Percentiles rank a stretch among this genome's conserved stretches.
These are phyloP conservation scores for Clytia hemisphaerica DNA, from an alignment of 30 jellyfish, hydroid and myxozoan species.

Conservation along the genomic window DNA sequence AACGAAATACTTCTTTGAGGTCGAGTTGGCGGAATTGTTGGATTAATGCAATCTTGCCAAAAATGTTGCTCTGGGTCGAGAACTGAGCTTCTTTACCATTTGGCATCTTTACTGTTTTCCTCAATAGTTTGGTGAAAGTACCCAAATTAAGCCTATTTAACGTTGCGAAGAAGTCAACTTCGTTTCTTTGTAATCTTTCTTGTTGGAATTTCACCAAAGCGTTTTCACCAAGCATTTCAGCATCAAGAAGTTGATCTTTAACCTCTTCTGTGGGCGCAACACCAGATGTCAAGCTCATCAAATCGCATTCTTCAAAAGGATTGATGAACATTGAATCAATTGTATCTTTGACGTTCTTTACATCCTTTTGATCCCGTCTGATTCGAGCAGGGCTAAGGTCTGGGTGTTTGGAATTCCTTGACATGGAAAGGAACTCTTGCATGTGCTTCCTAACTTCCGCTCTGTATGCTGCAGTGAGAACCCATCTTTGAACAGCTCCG, in stretches of 20 bases:
- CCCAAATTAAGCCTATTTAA: slow-evolving; percentile 18
- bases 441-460: slow-evolving; percentile 5
- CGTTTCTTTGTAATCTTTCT: neutral
- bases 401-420: slow-evolving; percentile 2
- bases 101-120: neutral
- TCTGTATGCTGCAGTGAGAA: slow-evolving; percentile 6
- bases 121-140: slow-evolving; percentile 16
- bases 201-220: slow-evolving; percentile 15
- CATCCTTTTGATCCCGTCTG: slow-evolving; percentile 10
- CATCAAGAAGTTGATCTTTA: slow-evolving; percentile 25
- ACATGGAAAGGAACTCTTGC: slow-evolving; percentile 4
- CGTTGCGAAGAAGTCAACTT: slow-evolving; percentile 19
- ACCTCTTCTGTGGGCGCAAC: slow-evolving; percentile 18
- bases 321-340: neutral
- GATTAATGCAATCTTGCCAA: slow-evolving; percentile 1
- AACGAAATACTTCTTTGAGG: slow-evolving; percentile 1
- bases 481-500: slow-evolving; percentile 26
- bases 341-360: neutral
- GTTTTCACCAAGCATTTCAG: slow-evolving; percentile 19
- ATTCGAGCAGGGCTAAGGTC: slow-evolving; percentile 9
- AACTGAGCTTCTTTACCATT: neutral
- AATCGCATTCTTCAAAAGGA: slow-evolving; percentile 14
- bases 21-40: neutral
- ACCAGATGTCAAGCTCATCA: slow-evolving; percentile 24
- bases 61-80: neutral